Conservation (phyloP, 2,888 invertebrate species). For the Caenorhabditis doughertyi region DNA sequence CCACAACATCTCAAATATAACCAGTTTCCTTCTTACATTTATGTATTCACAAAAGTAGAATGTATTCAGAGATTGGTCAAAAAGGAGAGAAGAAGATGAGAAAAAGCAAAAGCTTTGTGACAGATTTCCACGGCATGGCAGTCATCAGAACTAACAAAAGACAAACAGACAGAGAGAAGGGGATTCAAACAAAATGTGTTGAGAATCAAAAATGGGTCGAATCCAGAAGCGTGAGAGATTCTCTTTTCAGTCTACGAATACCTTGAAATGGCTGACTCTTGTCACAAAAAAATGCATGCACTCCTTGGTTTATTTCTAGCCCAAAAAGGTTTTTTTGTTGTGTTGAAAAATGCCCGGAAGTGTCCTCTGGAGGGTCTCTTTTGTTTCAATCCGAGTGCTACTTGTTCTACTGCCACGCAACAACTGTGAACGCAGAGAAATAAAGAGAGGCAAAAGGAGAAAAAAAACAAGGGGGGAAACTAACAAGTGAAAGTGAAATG, state of each 20-base stretch:
- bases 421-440: conserved; percentile 29
- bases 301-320: too few species aligned
- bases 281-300: too few species aligned
- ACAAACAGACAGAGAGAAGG: neutral
- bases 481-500: conserved; percentile 36
- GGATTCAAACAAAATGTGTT: neutral
- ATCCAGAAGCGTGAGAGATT: neutral
- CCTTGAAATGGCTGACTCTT: too few species aligned
- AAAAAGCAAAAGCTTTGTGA: conserved; percentile 16
- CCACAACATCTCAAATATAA: conserved; percentile 28
- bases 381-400: conserved; percentile 22
- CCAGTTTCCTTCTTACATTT: conserved; percentile 16
- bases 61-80: conserved; percentile 10
- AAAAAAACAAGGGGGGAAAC: conserved; percentile 7
- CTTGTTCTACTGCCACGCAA: neutral
- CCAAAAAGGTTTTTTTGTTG: neutral
- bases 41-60: conserved; percentile 3
- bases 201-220: too few species aligned
- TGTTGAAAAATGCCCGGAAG: neutral
- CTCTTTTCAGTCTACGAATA: too few species aligned
- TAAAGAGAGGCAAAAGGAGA: conserved; percentile 1
- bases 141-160: conserved; percentile 6
- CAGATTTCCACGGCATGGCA: conserved; percentile 12
- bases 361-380: neutral
- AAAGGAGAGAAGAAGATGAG: neutral